phyloP scores from a whole-genome alignment of 1,140 invertebrate genomes.

The Habropoda laboriosa region DNA sequence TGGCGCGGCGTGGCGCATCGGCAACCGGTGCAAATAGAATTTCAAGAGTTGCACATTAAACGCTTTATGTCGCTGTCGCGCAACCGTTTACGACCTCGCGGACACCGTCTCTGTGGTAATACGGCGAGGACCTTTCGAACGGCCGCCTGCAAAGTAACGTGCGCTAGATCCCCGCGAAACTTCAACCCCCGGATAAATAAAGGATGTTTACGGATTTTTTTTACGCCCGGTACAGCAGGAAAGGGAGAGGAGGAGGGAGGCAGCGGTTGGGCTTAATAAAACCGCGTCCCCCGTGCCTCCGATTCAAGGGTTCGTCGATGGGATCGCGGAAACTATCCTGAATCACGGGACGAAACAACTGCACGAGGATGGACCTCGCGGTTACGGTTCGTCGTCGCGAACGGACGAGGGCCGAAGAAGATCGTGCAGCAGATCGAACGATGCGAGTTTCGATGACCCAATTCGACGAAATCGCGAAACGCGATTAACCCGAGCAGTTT shows the following conservation, averaged over 20 bases:
- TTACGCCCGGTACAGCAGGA: conserved; percentile 12
- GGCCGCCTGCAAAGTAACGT: conserved; percentile 57
- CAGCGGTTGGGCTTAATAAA: conserved; percentile 28
- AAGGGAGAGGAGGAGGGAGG: too few relatives aligned
- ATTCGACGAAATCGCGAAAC: conserved; percentile 48
- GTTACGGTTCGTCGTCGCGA: background rate
- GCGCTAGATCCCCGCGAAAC: conserved; percentile 21
- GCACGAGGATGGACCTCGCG: background rate
- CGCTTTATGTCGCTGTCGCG: conserved; percentile 62
- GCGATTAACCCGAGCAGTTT: conserved; percentile 37
- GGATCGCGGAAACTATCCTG: background rate
- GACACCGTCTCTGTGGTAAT: conserved; percentile 67
- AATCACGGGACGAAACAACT: too few relatives aligned
- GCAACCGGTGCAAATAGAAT: conserved; percentile 65
- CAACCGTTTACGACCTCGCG: conserved; percentile 68
- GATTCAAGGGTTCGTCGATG: conserved; percentile 32
- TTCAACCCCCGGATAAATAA: conserved; percentile 46
- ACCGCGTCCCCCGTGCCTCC: background rate
- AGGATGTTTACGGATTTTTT: conserved; percentile 47
- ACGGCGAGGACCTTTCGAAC: conserved; percentile 64
- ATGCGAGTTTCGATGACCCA: conserved; percentile 2
- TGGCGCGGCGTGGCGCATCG: conserved; percentile 30
- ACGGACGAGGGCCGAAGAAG: background rate
- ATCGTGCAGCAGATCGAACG: conserved; percentile 5
- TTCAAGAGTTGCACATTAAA: conserved; percentile 69